Conservation (phyloP, 2,797 vertebrate genomes). For the Australoheros facetus region DNA sequence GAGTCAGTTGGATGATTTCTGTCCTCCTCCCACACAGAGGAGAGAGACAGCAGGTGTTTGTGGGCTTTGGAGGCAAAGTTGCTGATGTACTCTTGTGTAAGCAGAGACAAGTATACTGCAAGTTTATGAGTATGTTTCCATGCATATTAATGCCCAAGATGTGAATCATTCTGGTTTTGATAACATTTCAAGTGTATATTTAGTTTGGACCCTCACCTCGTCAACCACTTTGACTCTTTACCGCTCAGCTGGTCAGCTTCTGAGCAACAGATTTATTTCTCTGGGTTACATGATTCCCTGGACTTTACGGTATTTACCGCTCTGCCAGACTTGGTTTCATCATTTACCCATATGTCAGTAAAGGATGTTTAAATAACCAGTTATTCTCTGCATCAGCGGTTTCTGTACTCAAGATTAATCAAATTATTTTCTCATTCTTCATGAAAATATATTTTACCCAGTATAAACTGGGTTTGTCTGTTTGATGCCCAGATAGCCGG, state of each 20-base stretch:
- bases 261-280: background rate
- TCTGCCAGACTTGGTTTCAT: background rate
- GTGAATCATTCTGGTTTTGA: background rate
- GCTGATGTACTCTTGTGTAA: background rate
- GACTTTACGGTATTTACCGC: background rate
- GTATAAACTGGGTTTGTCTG: background rate
- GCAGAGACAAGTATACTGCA: background rate
- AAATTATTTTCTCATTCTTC: background rate
- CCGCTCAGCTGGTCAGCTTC: background rate
- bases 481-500: no score
- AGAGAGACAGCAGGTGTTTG: background rate
- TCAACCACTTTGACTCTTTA: background rate
- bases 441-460: background rate
- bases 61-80: background rate
- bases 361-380: background rate
- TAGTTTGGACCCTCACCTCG: background rate
- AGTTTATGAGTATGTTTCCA: background rate
- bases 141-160: background rate
- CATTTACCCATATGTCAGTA: background rate
- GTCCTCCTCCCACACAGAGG: background rate
- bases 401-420: background rate
- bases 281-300: background rate
- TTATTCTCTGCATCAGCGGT: no score
- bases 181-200: background rate
- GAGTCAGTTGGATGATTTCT: background rate